Evolutionary conservation across 2,888 invertebrate species (phyloP).

Genomic region (Melieria omissa): DNA sequence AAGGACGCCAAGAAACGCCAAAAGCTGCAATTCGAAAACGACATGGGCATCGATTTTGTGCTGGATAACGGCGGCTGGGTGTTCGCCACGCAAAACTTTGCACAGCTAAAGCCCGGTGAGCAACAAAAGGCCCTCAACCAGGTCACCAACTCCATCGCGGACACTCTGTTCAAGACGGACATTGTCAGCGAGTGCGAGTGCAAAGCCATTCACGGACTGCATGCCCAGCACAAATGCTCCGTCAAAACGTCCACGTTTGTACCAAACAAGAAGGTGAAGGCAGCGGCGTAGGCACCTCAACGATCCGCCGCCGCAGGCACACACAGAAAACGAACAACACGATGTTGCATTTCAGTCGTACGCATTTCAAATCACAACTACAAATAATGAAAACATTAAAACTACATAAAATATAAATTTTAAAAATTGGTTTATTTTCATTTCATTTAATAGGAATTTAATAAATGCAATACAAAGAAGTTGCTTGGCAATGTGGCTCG

Average conservation of each 20-base stretch:
- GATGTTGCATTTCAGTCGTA: no score
- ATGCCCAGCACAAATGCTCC: conserved; percentile 60
- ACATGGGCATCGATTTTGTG: conserved; percentile 77
- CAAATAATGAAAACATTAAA: no score
- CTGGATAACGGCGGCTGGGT: conserved; percentile 67
- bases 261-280: conserved; percentile 58
- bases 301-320: no score
- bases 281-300: not conserved
- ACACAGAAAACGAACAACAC: no score
- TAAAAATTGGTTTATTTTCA: no score
- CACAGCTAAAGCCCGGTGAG: conserved; percentile 53
- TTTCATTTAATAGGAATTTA: no score
- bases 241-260: conserved; percentile 59
- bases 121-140: conserved; percentile 57
- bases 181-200: conserved; percentile 61
- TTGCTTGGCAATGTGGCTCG: no score
- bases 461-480: no score
- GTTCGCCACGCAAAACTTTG: conserved; percentile 61
- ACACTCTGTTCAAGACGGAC: conserved; percentile 64
- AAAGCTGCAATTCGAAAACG: conserved; percentile 69
- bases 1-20: conserved; percentile 71
- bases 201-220: conserved; percentile 52
- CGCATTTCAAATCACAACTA: no score
- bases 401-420: no score
- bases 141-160: conserved; percentile 60